Conservation (phyloP, 2,113 vertebrate species). For the Apaloderma vittatum region DNA sequence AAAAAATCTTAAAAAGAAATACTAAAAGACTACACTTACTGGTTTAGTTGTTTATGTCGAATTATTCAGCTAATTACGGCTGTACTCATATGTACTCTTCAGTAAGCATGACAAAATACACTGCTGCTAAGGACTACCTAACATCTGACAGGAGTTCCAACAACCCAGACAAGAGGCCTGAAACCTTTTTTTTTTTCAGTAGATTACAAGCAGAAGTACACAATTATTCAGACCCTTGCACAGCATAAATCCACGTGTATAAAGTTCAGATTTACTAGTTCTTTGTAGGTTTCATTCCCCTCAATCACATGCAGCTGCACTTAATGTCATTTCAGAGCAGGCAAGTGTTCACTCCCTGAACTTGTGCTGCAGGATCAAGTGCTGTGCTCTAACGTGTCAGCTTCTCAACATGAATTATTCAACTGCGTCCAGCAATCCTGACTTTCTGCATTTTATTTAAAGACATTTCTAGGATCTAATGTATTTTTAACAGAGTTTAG, state of each 20-base stretch:
- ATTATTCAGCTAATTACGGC: neutral
- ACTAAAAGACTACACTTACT: neutral
- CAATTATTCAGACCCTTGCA: neutral
- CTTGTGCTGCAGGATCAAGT: neutral
- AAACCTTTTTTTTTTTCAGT: neutral
- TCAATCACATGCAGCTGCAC: neutral
- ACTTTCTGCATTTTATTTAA: neutral
- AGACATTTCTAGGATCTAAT: neutral
- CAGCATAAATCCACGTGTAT: rapidly evolving
- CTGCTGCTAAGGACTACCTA: neutral
- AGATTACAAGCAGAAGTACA: neutral
- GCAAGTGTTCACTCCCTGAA: neutral
- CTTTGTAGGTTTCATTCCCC: neutral
- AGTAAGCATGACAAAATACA: neutral
- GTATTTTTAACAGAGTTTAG: neutral
- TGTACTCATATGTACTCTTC: rapidly evolving
- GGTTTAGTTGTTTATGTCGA: neutral
- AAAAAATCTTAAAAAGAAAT: neutral
- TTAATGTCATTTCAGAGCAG: neutral
- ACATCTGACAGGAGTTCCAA: neutral
- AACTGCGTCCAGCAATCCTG: neutral
- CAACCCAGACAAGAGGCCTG: neutral
- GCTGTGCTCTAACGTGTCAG: neutral
- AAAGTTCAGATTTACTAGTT: neutral
- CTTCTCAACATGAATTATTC: neutral